Conservation (phyloP, 2,888 invertebrate genomes). For the Hydriomena furcata region DNA sequence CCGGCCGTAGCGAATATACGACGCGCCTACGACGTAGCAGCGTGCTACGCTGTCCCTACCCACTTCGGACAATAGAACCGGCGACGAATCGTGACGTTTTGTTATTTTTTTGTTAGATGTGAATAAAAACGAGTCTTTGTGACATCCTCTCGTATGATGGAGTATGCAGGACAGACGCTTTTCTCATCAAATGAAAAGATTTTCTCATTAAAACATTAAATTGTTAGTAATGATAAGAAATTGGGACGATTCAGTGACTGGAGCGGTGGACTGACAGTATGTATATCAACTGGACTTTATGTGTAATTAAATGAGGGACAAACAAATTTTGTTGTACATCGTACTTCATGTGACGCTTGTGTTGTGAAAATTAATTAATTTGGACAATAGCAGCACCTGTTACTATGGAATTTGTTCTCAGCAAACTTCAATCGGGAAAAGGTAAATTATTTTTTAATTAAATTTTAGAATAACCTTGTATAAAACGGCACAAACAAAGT, state of each 20-base stretch:
- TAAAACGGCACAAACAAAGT: background rate
- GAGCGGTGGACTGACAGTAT: conserved; percentile 53
- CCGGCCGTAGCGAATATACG: conserved; percentile 70
- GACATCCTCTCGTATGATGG: conserved; percentile 60
- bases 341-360: conserved; percentile 59
- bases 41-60: conserved; percentile 46
- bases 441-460: conserved; percentile 20
- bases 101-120: conserved; percentile 72
- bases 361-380: conserved; percentile 60
- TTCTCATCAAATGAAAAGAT: conserved; percentile 10
- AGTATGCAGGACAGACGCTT: conserved; percentile 45
- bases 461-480: conserved; percentile 1
- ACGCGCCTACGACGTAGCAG: conserved; percentile 74
- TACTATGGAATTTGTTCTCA: conserved; percentile 59
- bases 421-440: conserved; percentile 2
- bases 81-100: conserved; percentile 70
- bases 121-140: conserved; percentile 68
- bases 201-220: conserved; percentile 37
- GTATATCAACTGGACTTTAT: conserved; percentile 47
- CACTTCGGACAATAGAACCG: conserved; percentile 67
- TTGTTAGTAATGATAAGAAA: conserved; percentile 48
- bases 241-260: conserved; percentile 54
- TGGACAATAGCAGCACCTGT: conserved; percentile 57
- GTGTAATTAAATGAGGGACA: conserved; percentile 40
- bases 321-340: conserved; percentile 43